Evolutionary conservation across 1,140 invertebrate species (phyloP).

Genomic region (Cataglyphis hispanica): DNA sequence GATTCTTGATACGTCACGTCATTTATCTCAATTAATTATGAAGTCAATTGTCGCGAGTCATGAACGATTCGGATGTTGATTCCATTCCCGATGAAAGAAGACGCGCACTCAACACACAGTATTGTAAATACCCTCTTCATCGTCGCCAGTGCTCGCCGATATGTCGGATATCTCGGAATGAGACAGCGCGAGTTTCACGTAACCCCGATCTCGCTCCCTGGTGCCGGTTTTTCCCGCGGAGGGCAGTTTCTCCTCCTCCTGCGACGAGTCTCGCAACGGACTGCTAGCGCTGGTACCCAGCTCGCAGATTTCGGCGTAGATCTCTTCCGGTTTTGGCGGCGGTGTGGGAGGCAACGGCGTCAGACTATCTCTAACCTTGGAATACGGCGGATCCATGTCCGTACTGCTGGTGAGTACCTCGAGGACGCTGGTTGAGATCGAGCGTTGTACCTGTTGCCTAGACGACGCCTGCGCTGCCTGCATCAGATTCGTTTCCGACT

Average conservation of each 20-base stretch:
- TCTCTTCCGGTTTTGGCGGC: conserved; percentile 79
- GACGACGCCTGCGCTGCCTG: conserved; percentile 65
- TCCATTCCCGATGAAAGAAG: neutral
- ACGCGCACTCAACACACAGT: conserved; percentile 80
- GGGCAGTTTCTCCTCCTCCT: conserved; percentile 78
- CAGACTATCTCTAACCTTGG: conserved; percentile 84
- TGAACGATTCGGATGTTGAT: neutral
- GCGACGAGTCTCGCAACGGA: conserved; percentile 59
- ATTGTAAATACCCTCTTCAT: conserved; percentile 84
- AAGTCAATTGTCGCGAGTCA: conserved; percentile 1
- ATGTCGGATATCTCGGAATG: conserved; percentile 77
- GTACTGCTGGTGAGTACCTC: conserved; percentile 77
- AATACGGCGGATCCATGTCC: conserved; percentile 84
- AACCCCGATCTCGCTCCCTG: conserved; percentile 80
- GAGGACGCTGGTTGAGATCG: conserved; percentile 83
- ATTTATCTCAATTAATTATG: conserved; percentile 38
- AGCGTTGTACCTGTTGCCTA: conserved; percentile 83
- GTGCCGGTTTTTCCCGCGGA: conserved; percentile 59
- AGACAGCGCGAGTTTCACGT: conserved; percentile 79
- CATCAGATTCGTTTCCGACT: conserved; percentile 82
- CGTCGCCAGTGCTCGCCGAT: conserved; percentile 75
- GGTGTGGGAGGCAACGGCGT: conserved; percentile 82
- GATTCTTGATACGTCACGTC: conserved; percentile 13
- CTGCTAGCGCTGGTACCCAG: conserved; percentile 60
- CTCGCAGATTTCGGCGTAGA: conserved; percentile 84